Evolutionary conservation across 2,113 vertebrate species (phyloP).

Genomic region (Passerina amoena): DNA sequence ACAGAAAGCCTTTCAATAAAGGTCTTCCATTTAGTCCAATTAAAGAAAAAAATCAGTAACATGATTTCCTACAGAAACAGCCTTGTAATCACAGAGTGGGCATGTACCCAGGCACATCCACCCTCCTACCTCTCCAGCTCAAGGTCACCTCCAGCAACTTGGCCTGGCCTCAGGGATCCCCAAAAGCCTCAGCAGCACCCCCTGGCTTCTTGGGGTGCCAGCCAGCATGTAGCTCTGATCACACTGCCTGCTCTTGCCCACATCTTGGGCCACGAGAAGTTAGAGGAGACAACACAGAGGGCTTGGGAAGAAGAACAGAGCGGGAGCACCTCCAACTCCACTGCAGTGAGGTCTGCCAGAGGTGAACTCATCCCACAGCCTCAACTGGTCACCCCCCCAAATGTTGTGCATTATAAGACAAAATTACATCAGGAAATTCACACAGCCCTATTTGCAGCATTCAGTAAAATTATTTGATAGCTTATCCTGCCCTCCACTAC

Average conservation of each 20-base stretch:
- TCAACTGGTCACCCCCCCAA: fast-evolving
- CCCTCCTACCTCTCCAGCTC: neutral
- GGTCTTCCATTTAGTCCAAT: neutral
- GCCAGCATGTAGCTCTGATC: fast-evolving
- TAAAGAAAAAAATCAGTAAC: neutral
- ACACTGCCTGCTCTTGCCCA: neutral
- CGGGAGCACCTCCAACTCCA: neutral
- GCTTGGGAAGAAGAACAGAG: neutral
- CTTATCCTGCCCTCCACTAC: neutral
- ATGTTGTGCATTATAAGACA: neutral
- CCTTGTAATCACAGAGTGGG: neutral
- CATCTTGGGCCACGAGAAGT: neutral
- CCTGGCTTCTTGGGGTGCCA: fast-evolving
- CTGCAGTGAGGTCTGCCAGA: neutral
- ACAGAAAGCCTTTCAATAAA: neutral
- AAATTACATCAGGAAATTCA: neutral
- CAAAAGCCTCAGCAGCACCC: neutral
- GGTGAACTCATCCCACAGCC: neutral
- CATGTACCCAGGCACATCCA: fast-evolving
- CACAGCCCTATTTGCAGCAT: neutral
- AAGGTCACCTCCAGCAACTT: neutral
- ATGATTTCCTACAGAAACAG: neutral
- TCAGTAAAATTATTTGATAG: neutral
- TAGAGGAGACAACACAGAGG: neutral
- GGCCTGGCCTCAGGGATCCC: neutral